Evolutionary conservation across 2,797 vertebrate genomes (phyloP), one percentile per base, ranked within the genome.

Genomic region (Alfaro cultratus): DNA sequence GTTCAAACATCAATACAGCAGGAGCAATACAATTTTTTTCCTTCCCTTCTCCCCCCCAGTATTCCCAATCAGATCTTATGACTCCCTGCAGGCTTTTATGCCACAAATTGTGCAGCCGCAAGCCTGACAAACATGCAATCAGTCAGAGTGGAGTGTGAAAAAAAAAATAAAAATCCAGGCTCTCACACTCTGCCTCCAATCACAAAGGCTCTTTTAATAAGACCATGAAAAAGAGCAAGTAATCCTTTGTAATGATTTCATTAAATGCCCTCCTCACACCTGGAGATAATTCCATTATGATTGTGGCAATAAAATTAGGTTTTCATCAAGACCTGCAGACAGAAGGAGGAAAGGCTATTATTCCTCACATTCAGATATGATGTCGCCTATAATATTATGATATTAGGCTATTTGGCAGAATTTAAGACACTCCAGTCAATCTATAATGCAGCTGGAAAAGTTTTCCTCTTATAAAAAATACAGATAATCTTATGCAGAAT

Each of bases 201-300:
- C 93, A 88, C 88, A 88, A 86, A 90, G 85, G 86, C 77, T 85
- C 90, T 91, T 92, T 93, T 93, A 94, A 95, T 94, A 94, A 93
- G 86, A 87, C 83, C 15, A 57, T 78, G 90, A 94, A 94, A 94
- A 90, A 93, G 91, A 93, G 91, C 91, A 91, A 92, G 93, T 93
- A 94, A 96, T 94, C 94, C 90, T 94, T 94, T 93, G 92, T 94
- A 95, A 95, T 95, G 93, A 95, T 95, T 96, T 96, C 93, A 94
- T 94, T 92, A 93, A 94, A 95, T 92, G 94, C 91, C 93, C 93
- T 93, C 93, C 93, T 95, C 94, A 94, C 93, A 96, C 95, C 95
- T 95, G 94, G 83, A 95, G 93, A 96, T 96, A 95, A 95, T 96
- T 95, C 94, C 95, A 96, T 96, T 96, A 95, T 93, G 90, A 94